Base-by-base conservation (phyloP, 1,140 invertebrate genomes). In the Rhyacophila brunnea region DNA sequence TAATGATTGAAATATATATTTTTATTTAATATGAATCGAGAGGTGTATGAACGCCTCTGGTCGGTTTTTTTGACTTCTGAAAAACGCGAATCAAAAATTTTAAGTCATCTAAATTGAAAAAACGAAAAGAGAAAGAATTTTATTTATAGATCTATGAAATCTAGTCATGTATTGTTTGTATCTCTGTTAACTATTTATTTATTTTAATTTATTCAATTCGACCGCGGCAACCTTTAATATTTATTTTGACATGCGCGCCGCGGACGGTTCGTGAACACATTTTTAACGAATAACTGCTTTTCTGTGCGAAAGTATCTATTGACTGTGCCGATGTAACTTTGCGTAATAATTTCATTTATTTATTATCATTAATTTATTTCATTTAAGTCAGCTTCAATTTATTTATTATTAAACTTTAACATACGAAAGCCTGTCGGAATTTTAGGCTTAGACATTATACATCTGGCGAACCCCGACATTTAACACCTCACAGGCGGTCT, bases 151-250 rank as follows among this genome's bases (percentile, higher is more conserved):
- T 32, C 14, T 55, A 46, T 34, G 42, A 35, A 55, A 55, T 36
- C 54, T 57, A 57, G 54, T 57, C 54, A 57, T 42, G 18, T 55
- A 44, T 56, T 57, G 46, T 48, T 55, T 54, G 43, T 36, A 55
- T 46, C 44, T 49, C 18, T 49, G 18, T 28, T 48, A 45, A 15
- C 46, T 15, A 36, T 55, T 13, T 34, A 28, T 49, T 36, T 55
- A 36, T 34, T 35, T 46, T 46, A 13, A 34, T 51, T 51, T 51
- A n/a, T n/a, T n/a, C n/a, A n/a, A n/a, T 32, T 15, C 15, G 20
- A 28, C 20, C 20, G 51, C 51, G 40, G 42, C 23, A 34, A 44
- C 38, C 14, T 51, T 51, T 28, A 40, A 38, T 40, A 51, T 51
- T 51, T 18, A 50, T 50, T 51, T 51, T 51, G 17, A 51, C 13